Evolutionary conservation across 2,888 invertebrate genomes (phyloP).

Genomic region (Dynastes hyllus): DNA sequence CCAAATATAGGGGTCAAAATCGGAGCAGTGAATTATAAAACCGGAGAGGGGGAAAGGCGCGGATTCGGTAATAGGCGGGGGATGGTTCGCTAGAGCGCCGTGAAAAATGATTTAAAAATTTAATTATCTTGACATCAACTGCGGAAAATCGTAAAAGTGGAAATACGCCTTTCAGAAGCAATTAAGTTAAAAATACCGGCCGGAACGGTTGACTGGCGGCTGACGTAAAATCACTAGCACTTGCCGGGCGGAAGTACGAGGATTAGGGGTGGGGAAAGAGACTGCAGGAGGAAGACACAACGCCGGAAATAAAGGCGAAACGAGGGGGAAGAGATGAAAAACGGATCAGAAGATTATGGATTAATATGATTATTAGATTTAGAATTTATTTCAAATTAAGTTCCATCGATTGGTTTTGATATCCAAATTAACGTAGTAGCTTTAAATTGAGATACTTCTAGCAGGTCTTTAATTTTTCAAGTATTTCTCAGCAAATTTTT

Average conservation of each 20-base stretch:
- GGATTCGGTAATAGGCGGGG: too few species aligned
- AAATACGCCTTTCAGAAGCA: conserved; percentile 68
- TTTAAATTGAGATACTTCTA: too few species aligned
- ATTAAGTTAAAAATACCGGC: conserved; percentile 67
- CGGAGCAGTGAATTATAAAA: too few species aligned
- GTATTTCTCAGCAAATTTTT: too few species aligned
- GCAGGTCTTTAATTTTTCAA: too few species aligned
- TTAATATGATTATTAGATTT: not conserved
- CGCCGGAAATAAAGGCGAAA: not conserved
- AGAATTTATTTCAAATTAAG: too few species aligned
- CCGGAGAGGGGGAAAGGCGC: too few species aligned
- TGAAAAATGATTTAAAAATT: conserved; percentile 69
- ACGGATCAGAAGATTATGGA: too few species aligned
- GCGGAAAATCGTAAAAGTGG: conserved; percentile 68
- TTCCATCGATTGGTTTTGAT: too few species aligned
- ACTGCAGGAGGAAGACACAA: not conserved
- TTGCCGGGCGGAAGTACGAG: not conserved
- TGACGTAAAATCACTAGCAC: conserved; percentile 34
- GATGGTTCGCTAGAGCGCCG: conserved; percentile 45
- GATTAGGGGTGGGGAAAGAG: not conserved
- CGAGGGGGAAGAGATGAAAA: too few species aligned
- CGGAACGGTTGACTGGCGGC: conserved; percentile 23
- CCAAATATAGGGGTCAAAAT: too few species aligned
- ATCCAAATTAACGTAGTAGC: too few species aligned
- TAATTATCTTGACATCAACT: conserved; percentile 69